phyloP scores from a whole-genome alignment of 2,113 vertebrate genomes.

The Tenebrosternarchus preto region DNA sequence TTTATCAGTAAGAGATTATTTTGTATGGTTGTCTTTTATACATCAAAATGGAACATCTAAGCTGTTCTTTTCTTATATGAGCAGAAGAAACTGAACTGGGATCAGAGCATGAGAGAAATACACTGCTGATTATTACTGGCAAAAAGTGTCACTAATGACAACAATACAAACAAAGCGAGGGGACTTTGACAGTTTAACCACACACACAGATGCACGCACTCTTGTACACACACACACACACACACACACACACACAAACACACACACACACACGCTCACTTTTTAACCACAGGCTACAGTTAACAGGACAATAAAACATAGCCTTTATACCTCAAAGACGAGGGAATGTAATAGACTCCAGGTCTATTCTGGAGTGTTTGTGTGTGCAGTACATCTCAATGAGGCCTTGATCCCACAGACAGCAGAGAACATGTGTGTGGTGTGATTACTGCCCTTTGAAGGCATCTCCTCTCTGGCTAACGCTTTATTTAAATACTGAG shows the following conservation, averaged over 20 bases:
- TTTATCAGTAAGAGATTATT: background rate
- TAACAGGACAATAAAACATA: constrained; percentile 1
- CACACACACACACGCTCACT: background rate
- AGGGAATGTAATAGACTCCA: background rate
- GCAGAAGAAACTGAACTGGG: background rate
- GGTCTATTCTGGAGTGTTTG: background rate
- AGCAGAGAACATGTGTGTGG: background rate
- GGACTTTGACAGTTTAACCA: constrained; percentile 21
- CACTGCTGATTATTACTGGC: background rate
- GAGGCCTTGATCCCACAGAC: background rate
- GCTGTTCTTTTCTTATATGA: background rate
- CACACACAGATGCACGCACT: background rate
- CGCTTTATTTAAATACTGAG: background rate
- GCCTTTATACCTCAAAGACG: constrained; percentile 4
- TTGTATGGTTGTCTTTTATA: too few relatives aligned
- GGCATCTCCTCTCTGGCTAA: background rate
- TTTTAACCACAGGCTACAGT: constrained; percentile 12
- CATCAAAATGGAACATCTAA: too few relatives aligned
- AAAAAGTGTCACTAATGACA: background rate
- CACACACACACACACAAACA: background rate
- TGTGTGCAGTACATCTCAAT: background rate
- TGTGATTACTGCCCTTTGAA: background rate
- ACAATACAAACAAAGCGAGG: background rate
- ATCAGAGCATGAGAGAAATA: background rate
- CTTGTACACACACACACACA: background rate